Evolutionary conservation across 2,888 invertebrate genomes (phyloP).

Genomic region (Cancer borealis): DNA sequence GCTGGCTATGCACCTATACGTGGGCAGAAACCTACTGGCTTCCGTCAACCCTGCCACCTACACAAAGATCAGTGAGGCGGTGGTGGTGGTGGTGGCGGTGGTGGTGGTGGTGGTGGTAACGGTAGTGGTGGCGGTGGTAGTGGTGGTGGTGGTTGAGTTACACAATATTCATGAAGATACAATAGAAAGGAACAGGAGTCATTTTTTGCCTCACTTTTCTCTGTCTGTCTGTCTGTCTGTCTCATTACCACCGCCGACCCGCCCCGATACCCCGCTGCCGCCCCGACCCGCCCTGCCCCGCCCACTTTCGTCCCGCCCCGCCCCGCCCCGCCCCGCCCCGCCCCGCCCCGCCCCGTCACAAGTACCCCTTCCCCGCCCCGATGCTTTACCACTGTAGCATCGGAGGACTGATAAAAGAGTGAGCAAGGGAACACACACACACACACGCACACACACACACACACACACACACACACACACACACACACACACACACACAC

Average conservation of each 20-base stretch:
- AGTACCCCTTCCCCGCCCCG: not conserved
- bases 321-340: not conserved
- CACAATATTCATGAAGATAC: too few species aligned
- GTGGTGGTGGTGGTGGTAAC: not conserved
- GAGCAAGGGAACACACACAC: conserved; percentile 31
- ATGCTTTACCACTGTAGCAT: not conserved
- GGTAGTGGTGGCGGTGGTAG: not conserved
- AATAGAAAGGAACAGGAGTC: too few species aligned
- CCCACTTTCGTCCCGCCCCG: not conserved
- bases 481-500: not conserved
- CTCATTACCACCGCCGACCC: not conserved
- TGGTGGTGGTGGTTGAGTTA: not conserved
- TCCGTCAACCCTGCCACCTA: conserved; percentile 63
- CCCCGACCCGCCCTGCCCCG: too few species aligned
- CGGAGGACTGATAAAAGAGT: not conserved
- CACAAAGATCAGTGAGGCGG: conserved; percentile 69
- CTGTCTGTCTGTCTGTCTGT: not conserved
- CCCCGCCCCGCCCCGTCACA: not conserved
- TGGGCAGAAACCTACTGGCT: conserved; percentile 68
- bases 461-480: not conserved
- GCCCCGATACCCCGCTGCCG: not conserved
- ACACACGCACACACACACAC: conserved; percentile 38
- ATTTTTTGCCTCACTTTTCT: too few species aligned
- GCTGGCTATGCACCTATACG: conserved; percentile 72
- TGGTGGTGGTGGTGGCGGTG: conserved; percentile 34